Conservation (phyloP, 2,797 vertebrate genomes). For the Enteromius radiatus region DNA sequence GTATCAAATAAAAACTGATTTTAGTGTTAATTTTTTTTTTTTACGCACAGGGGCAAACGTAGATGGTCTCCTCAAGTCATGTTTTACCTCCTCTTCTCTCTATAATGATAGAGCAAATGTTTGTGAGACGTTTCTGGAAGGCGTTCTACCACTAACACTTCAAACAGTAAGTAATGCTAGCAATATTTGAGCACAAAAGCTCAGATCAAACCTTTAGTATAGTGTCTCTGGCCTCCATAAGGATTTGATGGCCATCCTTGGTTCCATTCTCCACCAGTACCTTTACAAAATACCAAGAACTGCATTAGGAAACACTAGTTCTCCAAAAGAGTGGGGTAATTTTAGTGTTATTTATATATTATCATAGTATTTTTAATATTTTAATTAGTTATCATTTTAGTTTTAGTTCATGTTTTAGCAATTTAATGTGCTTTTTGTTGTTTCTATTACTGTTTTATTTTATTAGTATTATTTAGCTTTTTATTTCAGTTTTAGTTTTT, state of each 20-base stretch:
- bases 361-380: background rate
- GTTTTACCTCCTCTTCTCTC: conserved; percentile 75
- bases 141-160: background rate
- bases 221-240: conserved; percentile 86
- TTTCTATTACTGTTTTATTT: background rate
- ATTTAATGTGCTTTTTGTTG: background rate
- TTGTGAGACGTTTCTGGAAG: background rate
- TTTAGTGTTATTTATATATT: background rate
- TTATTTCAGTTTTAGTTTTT: background rate
- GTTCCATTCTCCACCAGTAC: conserved; percentile 89
- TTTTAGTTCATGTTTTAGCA: background rate
- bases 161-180: background rate
- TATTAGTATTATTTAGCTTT: too few species aligned
- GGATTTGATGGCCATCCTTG: conserved; percentile 84
- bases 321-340: background rate
- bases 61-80: conserved; percentile 75
- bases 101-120: conserved; percentile 59
- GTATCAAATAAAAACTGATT: background rate
- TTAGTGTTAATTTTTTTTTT: background rate
- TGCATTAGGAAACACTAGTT: background rate
- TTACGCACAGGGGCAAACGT: conserved; percentile 85
- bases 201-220: conserved; percentile 74
- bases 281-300: conserved; percentile 65
- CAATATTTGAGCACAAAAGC: background rate
- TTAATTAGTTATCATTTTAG: background rate